Base-by-base conservation (phyloP, 2,888 invertebrate genomes). In the Alentia gelatinosa region DNA sequence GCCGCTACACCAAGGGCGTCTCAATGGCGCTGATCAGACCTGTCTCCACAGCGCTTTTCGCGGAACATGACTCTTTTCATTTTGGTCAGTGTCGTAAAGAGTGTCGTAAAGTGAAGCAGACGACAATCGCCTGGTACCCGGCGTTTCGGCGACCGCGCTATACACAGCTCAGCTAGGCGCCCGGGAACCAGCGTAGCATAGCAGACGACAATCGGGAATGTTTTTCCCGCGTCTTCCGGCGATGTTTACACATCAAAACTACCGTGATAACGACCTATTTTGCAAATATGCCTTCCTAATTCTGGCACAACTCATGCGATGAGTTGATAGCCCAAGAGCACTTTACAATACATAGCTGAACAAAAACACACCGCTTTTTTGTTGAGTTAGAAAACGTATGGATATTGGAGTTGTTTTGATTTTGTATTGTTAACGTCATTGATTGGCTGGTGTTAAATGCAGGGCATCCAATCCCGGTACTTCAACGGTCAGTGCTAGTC, bases 201-300 rank as follows among this genome's bases (percentile, higher is more conserved):
- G 68, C 68, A 68, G 5, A 9, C 68, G 68, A 30, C 68, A 68
- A 68, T 68, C 26, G 68, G 68, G 56, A n/a, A n/a, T 56, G 56
- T 4, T 56, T 56, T 56, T 56, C 68, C 33, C 30, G 68, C 30
- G 68, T 68, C 68, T 68, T 68, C 37, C 9, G 9, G 37, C 23
- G 9, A 37, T 79, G 79, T 79, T 79, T 79, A 39, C 39, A 15
- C 39, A 79, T 79, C 39, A 79, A 79, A 79, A 79, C 79, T 35
- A 79, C 79, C 79, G 79, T 79, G 79, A 79, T 79, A 79, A 79
- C 79, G 79, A 79, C 37, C 79, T 26, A 15, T 79, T 79, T 79
- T 35, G 79, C 79, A 79, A 79, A 79, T 79, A 39, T 79, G 79
- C 79, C 79, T 79, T 79, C 79, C 79, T 79, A 79, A 79, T 79